phyloP scores from a whole-genome alignment of 2,888 invertebrate species.

The Odontothrips loti region DNA sequence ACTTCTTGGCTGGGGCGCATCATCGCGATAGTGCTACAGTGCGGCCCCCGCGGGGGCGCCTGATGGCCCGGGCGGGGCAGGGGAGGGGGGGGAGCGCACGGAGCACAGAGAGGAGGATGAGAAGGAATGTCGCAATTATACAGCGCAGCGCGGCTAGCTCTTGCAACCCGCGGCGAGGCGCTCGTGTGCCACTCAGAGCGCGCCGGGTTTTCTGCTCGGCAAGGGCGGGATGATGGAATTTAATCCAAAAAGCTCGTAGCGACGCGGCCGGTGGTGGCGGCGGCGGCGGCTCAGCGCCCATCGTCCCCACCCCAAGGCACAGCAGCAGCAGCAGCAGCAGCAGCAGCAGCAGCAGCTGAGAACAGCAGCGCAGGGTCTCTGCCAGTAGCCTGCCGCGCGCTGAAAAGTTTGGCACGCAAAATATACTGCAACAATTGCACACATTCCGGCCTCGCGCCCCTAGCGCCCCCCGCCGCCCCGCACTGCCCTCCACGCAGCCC shows the following conservation, averaged over 20 bases:
- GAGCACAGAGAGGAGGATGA: background rate
- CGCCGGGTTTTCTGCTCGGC: too few species aligned
- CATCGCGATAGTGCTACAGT: too few species aligned
- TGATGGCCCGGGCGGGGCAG: too few species aligned
- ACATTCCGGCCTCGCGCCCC: background rate
- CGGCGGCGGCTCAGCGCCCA: too few species aligned
- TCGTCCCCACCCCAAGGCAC: too few species aligned
- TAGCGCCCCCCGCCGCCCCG: too few species aligned
- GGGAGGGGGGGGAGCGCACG: background rate
- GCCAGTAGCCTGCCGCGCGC: background rate
- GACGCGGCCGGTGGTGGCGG: too few species aligned
- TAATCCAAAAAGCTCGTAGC: background rate
- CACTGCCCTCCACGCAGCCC: too few species aligned
- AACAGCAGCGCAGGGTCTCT: background rate
- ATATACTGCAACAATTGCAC: slow-evolving; percentile 18
- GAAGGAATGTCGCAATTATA: background rate
- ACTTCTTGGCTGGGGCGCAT: too few species aligned
- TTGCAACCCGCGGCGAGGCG: background rate
- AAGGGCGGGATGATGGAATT: background rate
- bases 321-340: too few species aligned
- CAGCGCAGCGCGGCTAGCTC: background rate
- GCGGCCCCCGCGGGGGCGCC: too few species aligned
- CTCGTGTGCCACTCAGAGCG: too few species aligned
- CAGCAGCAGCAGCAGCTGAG: background rate
- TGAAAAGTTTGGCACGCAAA: background rate